Base-by-base conservation (phyloP, 2,888 invertebrate species). In the Drosophila differens region DNA sequence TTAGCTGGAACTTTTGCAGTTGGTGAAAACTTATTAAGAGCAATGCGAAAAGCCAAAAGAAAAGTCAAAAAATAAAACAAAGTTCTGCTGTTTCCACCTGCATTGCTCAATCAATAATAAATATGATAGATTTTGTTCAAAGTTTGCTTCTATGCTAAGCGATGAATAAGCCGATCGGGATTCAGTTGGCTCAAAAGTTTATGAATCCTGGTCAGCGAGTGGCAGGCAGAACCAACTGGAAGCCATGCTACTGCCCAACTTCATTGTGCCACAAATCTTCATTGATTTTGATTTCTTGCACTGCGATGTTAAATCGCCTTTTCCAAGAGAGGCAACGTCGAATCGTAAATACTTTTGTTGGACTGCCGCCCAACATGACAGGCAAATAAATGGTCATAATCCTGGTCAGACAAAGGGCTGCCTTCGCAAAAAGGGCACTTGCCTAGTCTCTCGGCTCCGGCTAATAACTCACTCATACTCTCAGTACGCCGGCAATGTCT, bases 341-440 rank as follows among this genome's bases (percentile, higher is more conserved):
- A 67, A 76, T 79, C 67, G 70, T 70, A 79, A 75, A 70, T 81
- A 79, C 71, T 81, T 81, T 76, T 81, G 72, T 72, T 68, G 72
- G 72, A 72, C 71, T 78, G 63, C 74, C 74, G 51, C 64, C 69
- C 70, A 81, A 74, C 70, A 82, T 80, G 88, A 82, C 81, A 81
- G 72, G 88, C 74, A 86, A 90, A 88, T 86, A 86, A 88, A 90
- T 86, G 85, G 78, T 81, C 90, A 88, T 86, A 86, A 86, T 86
- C 90, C 85, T 78, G 85, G 62, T 72, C 89, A 86, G 84, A 84
- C 89, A 89, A 83, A 83, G 79, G 79, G 87, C 37, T 57, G 58
- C 79, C 53, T 72, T 60, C 66, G 60, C 59, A 68, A 81, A 77
- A 77, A 73, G 67, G 62, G 25, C 71, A 64, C 39, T 61, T 61